Percentiles rank a stretch among this genome's conserved stretches.
Evolutionary conservation across 2,797 vertebrate genomes (phyloP).

Genomic region (Hyperoplus lanceolatus): DNA sequence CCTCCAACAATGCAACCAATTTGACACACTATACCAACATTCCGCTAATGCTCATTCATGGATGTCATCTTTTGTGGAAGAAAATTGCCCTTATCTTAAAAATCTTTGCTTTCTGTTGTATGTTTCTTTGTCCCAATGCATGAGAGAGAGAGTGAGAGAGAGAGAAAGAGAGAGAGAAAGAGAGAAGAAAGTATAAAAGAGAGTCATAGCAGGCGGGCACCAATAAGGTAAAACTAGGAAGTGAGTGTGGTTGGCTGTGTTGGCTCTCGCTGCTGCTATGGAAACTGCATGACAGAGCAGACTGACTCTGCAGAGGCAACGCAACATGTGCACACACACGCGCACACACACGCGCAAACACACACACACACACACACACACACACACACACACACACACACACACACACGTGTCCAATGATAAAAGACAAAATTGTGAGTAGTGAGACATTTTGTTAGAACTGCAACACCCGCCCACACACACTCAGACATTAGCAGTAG

Average conservation of each 20-base stretch:
- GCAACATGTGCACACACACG: slow-evolving; percentile 47
- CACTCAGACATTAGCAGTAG: slow-evolving; percentile 1
- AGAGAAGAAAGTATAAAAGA: slow-evolving; percentile 16
- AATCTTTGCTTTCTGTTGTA: not conserved
- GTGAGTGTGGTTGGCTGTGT: slow-evolving; percentile 74
- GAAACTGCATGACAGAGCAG: slow-evolving; percentile 81
- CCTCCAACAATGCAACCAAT: not conserved
- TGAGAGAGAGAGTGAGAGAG: slow-evolving; percentile 9
- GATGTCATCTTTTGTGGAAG: not conserved
- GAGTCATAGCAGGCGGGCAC: slow-evolving; percentile 47
- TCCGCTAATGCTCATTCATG: slow-evolving; percentile 2
- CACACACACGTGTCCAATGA: slow-evolving; percentile 18
- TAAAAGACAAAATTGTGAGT: slow-evolving; percentile 19
- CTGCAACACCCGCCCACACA: slow-evolving; percentile 29
- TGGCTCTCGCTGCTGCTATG: slow-evolving; percentile 79
- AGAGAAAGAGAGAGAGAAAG: slow-evolving; percentile 2
- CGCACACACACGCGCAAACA: not conserved
- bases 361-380: slow-evolving; percentile 9
- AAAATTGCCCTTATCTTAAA: not conserved
- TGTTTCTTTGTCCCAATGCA: slow-evolving; percentile 10
- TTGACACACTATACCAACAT: not conserved
- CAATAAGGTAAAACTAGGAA: slow-evolving; percentile 70
- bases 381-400: slow-evolving; percentile 5
- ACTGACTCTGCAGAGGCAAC: slow-evolving; percentile 73
- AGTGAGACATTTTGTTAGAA: slow-evolving; percentile 26